Conservation (phyloP, 2,113 vertebrate species). For the Xiphophorus hellerii region DNA sequence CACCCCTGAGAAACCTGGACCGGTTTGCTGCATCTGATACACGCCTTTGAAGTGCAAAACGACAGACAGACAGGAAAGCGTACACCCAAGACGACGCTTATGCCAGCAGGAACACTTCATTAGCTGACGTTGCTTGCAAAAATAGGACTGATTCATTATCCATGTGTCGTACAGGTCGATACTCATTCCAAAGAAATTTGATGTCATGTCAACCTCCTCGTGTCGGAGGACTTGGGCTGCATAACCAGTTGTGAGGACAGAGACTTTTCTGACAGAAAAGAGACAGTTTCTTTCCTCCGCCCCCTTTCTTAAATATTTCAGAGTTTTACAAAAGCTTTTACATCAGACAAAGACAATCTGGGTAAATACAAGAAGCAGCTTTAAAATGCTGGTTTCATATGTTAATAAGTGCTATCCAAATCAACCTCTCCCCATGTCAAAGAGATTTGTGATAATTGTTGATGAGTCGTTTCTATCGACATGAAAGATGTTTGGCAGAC, state of each 20-base stretch:
- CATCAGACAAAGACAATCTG: neutral
- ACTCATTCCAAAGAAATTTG: constrained; percentile 29
- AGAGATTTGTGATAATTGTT: neutral
- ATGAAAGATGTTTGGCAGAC: neutral
- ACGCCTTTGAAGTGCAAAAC: constrained; percentile 55
- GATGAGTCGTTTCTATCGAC: neutral
- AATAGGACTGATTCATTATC: constrained; percentile 56
- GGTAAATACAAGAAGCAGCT: neutral
- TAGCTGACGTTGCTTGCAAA: constrained; percentile 47
- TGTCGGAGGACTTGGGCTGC: constrained; percentile 25
- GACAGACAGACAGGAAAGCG: constrained; percentile 18
- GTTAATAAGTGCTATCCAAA: neutral
- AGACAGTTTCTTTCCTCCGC: neutral
- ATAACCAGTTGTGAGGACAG: constrained; percentile 24
- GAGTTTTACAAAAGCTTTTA: neutral
- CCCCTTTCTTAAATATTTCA: neutral
- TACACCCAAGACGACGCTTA: constrained; percentile 13
- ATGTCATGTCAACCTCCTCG: constrained; percentile 24
- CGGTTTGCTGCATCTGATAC: constrained; percentile 35
- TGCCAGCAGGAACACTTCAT: constrained; percentile 56
- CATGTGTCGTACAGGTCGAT: constrained; percentile 46
- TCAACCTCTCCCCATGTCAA: neutral
- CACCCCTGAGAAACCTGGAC: constrained; percentile 58
- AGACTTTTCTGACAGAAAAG: neutral
- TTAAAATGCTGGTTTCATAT: neutral